phyloP scores from a whole-genome alignment of 2,888 invertebrate genomes.

The Heteromyza rotundicornis region DNA sequence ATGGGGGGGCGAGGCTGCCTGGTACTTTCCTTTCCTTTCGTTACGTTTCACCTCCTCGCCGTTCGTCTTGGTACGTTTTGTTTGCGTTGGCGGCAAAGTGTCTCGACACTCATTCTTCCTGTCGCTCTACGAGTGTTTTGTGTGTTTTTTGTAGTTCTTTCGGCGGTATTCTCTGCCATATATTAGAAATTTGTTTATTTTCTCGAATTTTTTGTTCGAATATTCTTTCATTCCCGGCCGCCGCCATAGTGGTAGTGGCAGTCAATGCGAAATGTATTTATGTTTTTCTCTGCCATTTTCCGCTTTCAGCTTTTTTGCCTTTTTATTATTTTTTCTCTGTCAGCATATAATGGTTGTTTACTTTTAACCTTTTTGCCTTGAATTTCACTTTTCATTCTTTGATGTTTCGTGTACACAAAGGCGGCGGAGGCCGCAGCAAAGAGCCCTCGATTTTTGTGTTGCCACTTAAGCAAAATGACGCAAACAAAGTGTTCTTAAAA shows the following conservation, averaged over 20 bases:
- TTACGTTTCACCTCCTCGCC: no score
- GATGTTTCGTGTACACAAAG: slow-evolving; percentile 4
- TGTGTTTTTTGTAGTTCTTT: slow-evolving; percentile 29
- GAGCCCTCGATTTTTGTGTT: slow-evolving; percentile 16
- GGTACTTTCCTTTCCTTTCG: slow-evolving; percentile 9
- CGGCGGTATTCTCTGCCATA: slow-evolving; percentile 47
- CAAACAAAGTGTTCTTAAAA: slow-evolving; percentile 29
- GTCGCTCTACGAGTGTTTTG: not conserved
- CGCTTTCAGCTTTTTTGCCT: no score
- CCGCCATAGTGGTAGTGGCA: no score
- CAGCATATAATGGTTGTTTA: slow-evolving; percentile 51
- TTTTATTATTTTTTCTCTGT: no score
- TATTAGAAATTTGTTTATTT: slow-evolving; percentile 53
- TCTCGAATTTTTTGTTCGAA: slow-evolving; percentile 16
- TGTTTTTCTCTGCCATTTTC: no score
- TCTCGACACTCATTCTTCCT: slow-evolving; percentile 45
- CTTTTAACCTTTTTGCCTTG: slow-evolving; percentile 38
- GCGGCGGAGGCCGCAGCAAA: no score
- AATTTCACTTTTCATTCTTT: slow-evolving; percentile 8
- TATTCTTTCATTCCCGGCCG: slow-evolving; percentile 17
- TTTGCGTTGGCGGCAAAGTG: slow-evolving; percentile 53
- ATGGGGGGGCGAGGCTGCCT: slow-evolving; percentile 25
- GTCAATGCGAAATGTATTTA: slow-evolving; percentile 43
- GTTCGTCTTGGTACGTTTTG: slow-evolving; percentile 33
- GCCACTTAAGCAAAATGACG: slow-evolving; percentile 32